phyloP scores from a whole-genome alignment of 1,140 invertebrate genomes.

The Dendrolimus punctatus region DNA sequence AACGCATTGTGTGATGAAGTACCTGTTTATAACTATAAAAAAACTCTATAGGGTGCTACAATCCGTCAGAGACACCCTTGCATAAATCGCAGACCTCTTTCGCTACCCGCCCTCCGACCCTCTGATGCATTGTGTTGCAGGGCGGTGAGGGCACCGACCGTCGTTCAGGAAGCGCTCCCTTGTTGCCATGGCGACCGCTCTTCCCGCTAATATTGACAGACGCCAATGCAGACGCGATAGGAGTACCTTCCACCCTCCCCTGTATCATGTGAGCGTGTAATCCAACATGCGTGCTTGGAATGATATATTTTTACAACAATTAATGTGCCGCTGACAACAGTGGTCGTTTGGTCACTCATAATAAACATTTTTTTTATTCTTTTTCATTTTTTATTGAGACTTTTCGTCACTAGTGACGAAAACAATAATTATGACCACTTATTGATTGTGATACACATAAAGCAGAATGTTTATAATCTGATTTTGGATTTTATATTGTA shows the following conservation, averaged over 20 bases:
- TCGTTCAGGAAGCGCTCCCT: constrained; percentile 49
- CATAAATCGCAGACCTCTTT: constrained; percentile 49
- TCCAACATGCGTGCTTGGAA: constrained; percentile 23
- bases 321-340: constrained; percentile 30
- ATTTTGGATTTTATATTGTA: too few relatives aligned
- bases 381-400: too few relatives aligned
- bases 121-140: constrained; percentile 48
- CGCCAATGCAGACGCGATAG: constrained; percentile 45
- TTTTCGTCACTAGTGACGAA: too few relatives aligned
- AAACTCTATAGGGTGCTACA: constrained; percentile 5
- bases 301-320: constrained; percentile 54
- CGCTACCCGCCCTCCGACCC: constrained; percentile 51
- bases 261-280: constrained; percentile 11
- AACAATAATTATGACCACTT: too few relatives aligned
- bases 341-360: constrained; percentile 44
- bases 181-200: constrained; percentile 60
- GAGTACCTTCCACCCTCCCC: constrained; percentile 18
- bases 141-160: constrained; percentile 51
- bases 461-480: too few relatives aligned
- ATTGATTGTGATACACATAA: too few relatives aligned
- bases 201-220: constrained; percentile 63
- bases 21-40: neutral
- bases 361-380: constrained; percentile 44
- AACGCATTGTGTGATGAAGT: neutral
- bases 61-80: constrained; percentile 28